Evolutionary conservation across 1,140 invertebrate species (phyloP).

Genomic region (Leucophenga varia): DNA sequence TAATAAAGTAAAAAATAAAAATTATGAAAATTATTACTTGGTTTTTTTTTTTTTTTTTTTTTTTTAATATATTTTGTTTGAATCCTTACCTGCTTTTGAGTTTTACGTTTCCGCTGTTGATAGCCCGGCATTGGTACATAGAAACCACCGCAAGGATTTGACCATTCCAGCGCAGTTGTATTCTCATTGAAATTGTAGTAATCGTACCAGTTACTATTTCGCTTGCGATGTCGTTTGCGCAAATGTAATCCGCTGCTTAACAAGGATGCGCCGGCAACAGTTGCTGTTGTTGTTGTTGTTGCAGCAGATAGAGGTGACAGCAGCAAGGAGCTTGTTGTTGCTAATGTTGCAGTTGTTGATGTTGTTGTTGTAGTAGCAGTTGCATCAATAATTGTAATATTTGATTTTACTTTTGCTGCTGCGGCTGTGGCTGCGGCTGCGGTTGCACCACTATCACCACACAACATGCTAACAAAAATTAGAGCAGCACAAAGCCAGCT

Average conservation of each 20-base stretch:
- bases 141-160: conserved; percentile 44
- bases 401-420: conserved; percentile 15
- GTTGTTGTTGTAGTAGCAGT: conserved; percentile 13
- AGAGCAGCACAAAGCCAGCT: no score
- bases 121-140: conserved; percentile 25
- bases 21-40: no score
- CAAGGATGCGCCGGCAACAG: not conserved
- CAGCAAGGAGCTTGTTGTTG: not conserved
- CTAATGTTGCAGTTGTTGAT: not conserved
- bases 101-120: conserved; percentile 22
- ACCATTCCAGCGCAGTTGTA: conserved; percentile 40
- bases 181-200: conserved; percentile 45
- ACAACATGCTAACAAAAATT: no score
- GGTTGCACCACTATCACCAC: conserved; percentile 15
- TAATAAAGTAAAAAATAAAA: conserved; percentile 1
- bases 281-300: not conserved
- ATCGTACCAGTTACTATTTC: conserved; percentile 47
- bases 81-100: conserved; percentile 35
- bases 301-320: not conserved
- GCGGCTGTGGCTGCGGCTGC: conserved; percentile 20
- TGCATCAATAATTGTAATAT: conserved; percentile 26
- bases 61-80: not conserved
- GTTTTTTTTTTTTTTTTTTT: not conserved
- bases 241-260: not conserved
- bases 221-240: conserved; percentile 46